A percentile compares a stretch with the other conserved stretches of the same genome.
These are phyloP conservation scores for Thecophora atra DNA, from an alignment of 2,888 invertebrate species.

Conservation along the genomic window DNA sequence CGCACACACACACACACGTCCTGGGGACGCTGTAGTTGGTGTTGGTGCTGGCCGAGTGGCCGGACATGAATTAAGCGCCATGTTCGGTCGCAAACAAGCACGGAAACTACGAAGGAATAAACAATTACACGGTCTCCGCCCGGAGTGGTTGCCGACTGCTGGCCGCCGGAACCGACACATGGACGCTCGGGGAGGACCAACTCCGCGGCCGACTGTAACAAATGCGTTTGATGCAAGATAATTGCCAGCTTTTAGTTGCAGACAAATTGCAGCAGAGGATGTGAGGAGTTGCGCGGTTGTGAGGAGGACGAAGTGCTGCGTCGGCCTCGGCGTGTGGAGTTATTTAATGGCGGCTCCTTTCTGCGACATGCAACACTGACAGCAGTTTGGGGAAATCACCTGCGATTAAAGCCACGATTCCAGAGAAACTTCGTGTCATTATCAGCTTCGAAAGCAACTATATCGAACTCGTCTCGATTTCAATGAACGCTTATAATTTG, in stretches of 20 bases:
- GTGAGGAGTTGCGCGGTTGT: background rate
- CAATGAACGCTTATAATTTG: too few species aligned
- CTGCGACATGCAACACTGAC: too few species aligned
- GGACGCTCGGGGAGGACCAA: background rate
- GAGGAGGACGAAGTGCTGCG: background rate
- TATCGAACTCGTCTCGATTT: background rate
- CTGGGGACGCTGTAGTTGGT: background rate
- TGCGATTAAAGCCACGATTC: too few species aligned
- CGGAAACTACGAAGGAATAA: slow-evolving; percentile 48
- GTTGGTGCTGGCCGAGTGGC: slow-evolving; percentile 17
- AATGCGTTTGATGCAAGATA: slow-evolving; percentile 60
- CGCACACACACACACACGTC: slow-evolving; percentile 13
- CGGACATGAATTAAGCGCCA: slow-evolving; percentile 59
- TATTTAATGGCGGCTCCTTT: background rate
- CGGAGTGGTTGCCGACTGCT: slow-evolving; percentile 52
- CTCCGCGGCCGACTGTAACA: slow-evolving; percentile 57
- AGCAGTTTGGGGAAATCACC: too few species aligned
- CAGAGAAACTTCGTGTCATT: too few species aligned
- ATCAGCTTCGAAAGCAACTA: background rate
- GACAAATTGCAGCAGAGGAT: slow-evolving; percentile 50
- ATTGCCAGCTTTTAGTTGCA: slow-evolving; percentile 58
- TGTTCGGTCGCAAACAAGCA: slow-evolving; percentile 39
- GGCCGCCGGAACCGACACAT: background rate
- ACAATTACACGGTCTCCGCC: slow-evolving; percentile 52
- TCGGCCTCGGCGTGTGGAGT: background rate